Percentiles rank a stretch among this genome's conserved stretches.
phyloP scores from a whole-genome alignment of 2,888 invertebrate genomes.

The Argyresthia goedartella region DNA sequence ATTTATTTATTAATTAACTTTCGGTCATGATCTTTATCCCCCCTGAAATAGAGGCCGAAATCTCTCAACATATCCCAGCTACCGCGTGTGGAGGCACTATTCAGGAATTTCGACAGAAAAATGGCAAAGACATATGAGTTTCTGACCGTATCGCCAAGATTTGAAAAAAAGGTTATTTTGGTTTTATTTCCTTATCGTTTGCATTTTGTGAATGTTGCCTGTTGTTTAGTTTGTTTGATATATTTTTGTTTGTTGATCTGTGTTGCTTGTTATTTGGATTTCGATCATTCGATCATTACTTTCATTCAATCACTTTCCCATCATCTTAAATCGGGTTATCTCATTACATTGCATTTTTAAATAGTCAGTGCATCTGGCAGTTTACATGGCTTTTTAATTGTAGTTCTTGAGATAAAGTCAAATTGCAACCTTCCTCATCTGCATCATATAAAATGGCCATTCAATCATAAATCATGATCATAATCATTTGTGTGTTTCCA shows the following conservation, averaged over 20 bases:
- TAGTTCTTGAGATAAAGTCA: too few species aligned
- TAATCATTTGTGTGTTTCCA: too few species aligned
- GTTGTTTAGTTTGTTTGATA: conserved; percentile 13
- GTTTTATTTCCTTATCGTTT: conserved; percentile 14
- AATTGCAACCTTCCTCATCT: too few species aligned
- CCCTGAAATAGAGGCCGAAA: conserved; percentile 47
- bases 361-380: too few species aligned
- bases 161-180: conserved; percentile 45
- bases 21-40: background rate
- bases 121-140: conserved; percentile 55
- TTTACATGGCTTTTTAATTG: too few species aligned
- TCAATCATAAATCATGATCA: too few species aligned
- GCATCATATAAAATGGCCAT: too few species aligned
- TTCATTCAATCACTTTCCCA: conserved; percentile 4
- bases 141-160: conserved; percentile 49
- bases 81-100: conserved; percentile 54
- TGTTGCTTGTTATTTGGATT: background rate
- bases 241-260: background rate
- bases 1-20: background rate
- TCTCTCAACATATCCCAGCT: conserved; percentile 64
- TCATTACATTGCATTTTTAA: too few species aligned
- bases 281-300: background rate
- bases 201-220: conserved; percentile 17
- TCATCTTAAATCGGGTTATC: too few species aligned
- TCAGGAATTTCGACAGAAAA: conserved; percentile 51